These are phyloP conservation scores for Ridgeia piscesae DNA, from an alignment of 1,140 invertebrate genomes.

Conservation along the genomic window DNA sequence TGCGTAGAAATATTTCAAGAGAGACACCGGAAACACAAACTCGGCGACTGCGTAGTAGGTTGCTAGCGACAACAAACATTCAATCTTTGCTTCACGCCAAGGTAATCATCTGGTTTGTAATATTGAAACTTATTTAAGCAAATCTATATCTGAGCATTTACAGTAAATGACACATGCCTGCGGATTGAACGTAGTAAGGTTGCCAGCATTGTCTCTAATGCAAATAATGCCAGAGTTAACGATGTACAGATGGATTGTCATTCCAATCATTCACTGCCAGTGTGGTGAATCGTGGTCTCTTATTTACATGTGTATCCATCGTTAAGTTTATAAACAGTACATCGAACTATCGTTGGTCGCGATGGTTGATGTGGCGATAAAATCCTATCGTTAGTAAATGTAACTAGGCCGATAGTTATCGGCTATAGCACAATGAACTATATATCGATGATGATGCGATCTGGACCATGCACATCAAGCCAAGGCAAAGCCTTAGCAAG, in stretches of 20 bases:
- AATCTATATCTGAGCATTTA: background rate
- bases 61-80: constrained; percentile 5
- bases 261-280: no score
- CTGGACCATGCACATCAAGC: no score
- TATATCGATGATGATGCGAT: no score
- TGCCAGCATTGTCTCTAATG: background rate
- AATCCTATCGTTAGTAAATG: no score
- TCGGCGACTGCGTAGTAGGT: background rate
- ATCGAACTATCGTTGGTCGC: no score
- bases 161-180: background rate
- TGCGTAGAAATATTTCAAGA: background rate
- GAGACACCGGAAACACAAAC: background rate
- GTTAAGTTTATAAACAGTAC: no score
- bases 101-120: background rate
- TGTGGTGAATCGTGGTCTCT: no score
- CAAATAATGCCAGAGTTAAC: background rate
- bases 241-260: background rate
- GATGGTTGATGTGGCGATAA: no score
- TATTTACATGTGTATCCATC: no score
- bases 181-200: background rate
- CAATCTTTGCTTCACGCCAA: background rate
- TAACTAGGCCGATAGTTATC: no score
- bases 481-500: no score
- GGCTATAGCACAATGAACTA: no score
- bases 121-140: background rate